Percentiles rank a stretch among this genome's conserved stretches.
Conservation (phyloP, 2,113 vertebrate species). For the Xyrauchen texanus region DNA sequence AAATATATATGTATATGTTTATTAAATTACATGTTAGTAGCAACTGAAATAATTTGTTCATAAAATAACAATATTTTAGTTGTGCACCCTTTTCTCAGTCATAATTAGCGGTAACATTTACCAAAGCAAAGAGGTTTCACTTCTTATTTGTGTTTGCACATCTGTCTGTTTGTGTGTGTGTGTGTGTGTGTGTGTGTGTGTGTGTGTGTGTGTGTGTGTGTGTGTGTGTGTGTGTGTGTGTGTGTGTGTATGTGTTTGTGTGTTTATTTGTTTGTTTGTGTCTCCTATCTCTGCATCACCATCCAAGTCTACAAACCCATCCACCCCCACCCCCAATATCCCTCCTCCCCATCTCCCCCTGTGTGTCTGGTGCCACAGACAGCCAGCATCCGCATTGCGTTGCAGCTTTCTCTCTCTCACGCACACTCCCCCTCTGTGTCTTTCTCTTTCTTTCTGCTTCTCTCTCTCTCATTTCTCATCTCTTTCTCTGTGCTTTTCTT, state of each 20-base stretch:
- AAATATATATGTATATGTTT: too few species aligned
- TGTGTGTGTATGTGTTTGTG: not conserved
- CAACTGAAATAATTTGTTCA: not conserved
- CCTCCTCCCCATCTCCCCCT: conserved; percentile 48
- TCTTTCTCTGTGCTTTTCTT: conserved; percentile 11
- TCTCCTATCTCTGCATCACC: conserved; percentile 36
- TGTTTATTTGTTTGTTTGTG: conserved; percentile 40
- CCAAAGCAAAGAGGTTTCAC: not conserved
- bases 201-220: conserved; percentile 35
- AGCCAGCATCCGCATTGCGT: conserved; percentile 78
- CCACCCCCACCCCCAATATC: conserved; percentile 1
- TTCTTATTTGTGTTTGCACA: not conserved
- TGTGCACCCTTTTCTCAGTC: too few species aligned
- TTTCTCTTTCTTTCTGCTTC: conserved; percentile 17
- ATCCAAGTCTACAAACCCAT: not conserved
- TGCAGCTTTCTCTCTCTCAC: conserved; percentile 55
- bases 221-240: not conserved
- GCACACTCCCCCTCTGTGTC: conserved; percentile 47
- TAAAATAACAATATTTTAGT: too few species aligned
- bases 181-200: not conserved
- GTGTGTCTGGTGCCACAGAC: conserved; percentile 69
- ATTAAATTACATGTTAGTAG: too few species aligned
- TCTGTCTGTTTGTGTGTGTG: too few species aligned
- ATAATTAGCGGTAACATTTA: not conserved
- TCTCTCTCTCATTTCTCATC: conserved; percentile 26